Conservation (phyloP, 2,797 vertebrate genomes). For the Dendrocincla fuliginosa region DNA sequence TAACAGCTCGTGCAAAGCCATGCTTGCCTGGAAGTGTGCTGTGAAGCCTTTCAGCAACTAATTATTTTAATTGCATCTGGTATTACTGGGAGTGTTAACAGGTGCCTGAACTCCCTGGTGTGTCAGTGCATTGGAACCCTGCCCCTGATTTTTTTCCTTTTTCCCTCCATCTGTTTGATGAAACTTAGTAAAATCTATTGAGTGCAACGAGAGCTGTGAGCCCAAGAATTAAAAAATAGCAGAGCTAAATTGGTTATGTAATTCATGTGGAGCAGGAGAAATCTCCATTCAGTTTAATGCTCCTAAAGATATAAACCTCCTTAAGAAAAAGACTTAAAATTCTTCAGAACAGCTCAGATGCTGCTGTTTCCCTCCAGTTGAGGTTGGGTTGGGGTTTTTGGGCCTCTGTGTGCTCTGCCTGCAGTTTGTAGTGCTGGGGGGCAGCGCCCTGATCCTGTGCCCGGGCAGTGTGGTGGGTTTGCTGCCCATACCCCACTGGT, state of each 20-base stretch:
- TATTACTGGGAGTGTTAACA: neutral
- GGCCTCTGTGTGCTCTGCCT: neutral
- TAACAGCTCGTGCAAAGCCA: neutral
- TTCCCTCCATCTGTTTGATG: neutral
- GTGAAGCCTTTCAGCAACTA: neutral
- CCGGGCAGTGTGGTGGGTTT: neutral
- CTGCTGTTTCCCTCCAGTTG: neutral
- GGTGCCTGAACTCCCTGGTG: slow-evolving; percentile 7
- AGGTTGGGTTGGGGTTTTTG: neutral
- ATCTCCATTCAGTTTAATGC: neutral
- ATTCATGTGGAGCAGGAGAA: neutral
- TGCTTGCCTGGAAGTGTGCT: neutral
- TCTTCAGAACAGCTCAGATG: neutral
- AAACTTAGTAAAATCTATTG: neutral
- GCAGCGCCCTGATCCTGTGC: neutral
- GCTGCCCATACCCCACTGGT: neutral
- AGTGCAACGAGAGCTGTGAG: neutral
- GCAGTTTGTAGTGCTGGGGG: neutral
- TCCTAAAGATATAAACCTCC: neutral
- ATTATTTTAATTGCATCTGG: slow-evolving; percentile 4
- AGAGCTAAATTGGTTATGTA: neutral
- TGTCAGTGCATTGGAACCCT: neutral
- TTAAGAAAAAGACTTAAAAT: no score
- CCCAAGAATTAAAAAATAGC: neutral
- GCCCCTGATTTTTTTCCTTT: neutral